Evolutionary conservation across 1,140 invertebrate species (phyloP).

Genomic region (Mesaphorura yosii): DNA sequence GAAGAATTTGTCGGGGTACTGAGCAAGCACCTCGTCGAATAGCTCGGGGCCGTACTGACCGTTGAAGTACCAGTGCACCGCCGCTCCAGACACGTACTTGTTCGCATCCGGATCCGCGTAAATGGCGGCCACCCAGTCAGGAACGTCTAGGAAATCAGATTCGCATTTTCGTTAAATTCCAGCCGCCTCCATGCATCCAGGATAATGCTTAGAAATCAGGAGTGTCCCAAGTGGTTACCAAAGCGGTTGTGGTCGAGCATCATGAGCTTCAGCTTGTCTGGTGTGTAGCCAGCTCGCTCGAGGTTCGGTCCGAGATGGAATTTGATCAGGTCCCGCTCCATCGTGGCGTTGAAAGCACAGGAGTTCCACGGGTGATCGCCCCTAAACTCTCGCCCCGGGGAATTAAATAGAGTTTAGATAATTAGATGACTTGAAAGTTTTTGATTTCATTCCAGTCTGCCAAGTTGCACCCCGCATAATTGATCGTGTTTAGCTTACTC

Average conservation of each 20-base stretch:
- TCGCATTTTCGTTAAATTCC: no score
- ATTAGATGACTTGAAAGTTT: no score
- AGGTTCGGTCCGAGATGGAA: constrained; percentile 56
- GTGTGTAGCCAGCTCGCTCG: constrained; percentile 43
- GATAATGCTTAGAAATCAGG: constrained; percentile 2
- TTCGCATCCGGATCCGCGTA: constrained; percentile 40
- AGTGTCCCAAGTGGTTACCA: no score
- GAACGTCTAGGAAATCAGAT: no score
- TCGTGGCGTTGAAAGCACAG: constrained; percentile 34
- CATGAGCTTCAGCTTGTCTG: constrained; percentile 44
- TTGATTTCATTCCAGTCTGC: no score
- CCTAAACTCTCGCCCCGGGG: no score
- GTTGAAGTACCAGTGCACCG: constrained; percentile 66
- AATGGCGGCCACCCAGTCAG: background rate
- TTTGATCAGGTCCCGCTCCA: constrained; percentile 46
- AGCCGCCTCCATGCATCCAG: no score
- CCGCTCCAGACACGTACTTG: constrained; percentile 63
- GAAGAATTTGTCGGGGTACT: constrained; percentile 57
- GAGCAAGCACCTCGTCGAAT: constrained; percentile 37
- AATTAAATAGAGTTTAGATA: no score
- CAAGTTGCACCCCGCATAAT: no score
- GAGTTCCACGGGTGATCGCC: constrained; percentile 56
- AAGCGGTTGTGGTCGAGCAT: no score
- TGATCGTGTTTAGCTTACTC: no score
- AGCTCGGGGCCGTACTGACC: constrained; percentile 41